phyloP scores from a whole-genome alignment of 1,140 invertebrate genomes.

The Trigoniulus corallinus region DNA sequence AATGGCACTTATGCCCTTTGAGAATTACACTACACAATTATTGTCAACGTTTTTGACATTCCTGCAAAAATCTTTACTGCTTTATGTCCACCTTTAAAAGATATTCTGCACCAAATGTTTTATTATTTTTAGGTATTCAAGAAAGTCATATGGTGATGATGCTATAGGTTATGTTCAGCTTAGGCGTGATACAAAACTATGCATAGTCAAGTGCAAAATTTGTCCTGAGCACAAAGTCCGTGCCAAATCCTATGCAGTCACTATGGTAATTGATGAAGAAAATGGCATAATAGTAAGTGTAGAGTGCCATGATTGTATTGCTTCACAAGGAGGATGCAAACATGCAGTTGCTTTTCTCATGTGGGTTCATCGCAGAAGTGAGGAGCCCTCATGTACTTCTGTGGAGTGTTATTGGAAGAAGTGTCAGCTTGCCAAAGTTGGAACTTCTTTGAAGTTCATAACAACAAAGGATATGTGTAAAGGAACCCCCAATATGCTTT shows the following conservation, averaged over 20 bases:
- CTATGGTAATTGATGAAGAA: background rate
- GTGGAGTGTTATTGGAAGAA: constrained; percentile 25
- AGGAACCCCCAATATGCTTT: background rate
- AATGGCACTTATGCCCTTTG: too few relatives aligned
- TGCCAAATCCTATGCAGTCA: background rate
- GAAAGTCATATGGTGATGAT: background rate
- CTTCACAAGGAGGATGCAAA: constrained; percentile 21
- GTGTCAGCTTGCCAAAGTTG: constrained; percentile 13
- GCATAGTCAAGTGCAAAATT: background rate
- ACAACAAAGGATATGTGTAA: constrained; percentile 9
- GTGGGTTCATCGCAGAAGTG: constrained; percentile 25
- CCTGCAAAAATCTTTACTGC: too few relatives aligned
- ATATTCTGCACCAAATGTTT: too few relatives aligned
- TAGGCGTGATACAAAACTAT: background rate
- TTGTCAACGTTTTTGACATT: too few relatives aligned
- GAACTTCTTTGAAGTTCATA: constrained; percentile 15
- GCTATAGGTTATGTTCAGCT: background rate
- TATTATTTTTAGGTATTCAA: background rate
- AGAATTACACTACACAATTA: too few relatives aligned
- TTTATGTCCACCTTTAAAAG: too few relatives aligned
- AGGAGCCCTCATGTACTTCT: constrained; percentile 23
- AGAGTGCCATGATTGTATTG: background rate
- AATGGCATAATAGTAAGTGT: background rate
- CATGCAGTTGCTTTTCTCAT: constrained; percentile 24
- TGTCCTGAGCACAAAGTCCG: background rate